These are phyloP conservation scores for Cyprinodon diabolis DNA, from an alignment of 2,797 vertebrate species.

Conservation along the genomic window DNA sequence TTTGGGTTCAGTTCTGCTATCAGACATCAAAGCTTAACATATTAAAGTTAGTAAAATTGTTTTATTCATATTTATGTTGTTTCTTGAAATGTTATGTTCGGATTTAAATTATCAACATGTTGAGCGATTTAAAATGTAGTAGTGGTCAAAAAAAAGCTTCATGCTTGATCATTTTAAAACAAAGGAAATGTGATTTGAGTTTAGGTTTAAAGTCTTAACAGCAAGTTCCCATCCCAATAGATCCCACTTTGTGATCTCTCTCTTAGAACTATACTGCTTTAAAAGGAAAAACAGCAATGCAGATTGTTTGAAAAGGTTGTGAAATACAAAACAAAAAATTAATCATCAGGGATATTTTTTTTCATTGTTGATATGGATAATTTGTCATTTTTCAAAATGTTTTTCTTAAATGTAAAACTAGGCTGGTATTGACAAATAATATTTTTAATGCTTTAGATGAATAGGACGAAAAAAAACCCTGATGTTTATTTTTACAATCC, in stretches of 20 bases:
- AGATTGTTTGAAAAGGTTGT: neutral
- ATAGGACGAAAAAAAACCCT: neutral
- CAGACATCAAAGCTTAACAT: neutral
- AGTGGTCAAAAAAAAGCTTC: neutral
- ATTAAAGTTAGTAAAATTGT: neutral
- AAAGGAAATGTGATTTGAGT: neutral
- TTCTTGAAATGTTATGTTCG: slow-evolving; percentile 3
- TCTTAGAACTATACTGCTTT: too few relatives aligned
- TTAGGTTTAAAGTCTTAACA: neutral
- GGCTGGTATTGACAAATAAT: too few relatives aligned
- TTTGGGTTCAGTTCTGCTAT: slow-evolving; percentile 8
- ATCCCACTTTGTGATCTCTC: neutral
- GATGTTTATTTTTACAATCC: too few relatives aligned
- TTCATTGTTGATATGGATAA: neutral
- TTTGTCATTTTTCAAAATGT: too few relatives aligned
- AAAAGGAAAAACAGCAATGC: too few relatives aligned
- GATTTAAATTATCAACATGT: slow-evolving; percentile 11
- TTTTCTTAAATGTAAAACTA: too few relatives aligned
- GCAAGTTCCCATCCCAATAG: neutral
- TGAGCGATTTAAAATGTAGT: slow-evolving; percentile 10
- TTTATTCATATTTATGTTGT: neutral
- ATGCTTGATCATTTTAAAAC: neutral
- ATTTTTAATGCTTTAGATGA: neutral
- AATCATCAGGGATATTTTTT: neutral
- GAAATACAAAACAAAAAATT: neutral